Base-by-base conservation (phyloP, 2,797 vertebrate genomes). In the Synanceia verrucosa region DNA sequence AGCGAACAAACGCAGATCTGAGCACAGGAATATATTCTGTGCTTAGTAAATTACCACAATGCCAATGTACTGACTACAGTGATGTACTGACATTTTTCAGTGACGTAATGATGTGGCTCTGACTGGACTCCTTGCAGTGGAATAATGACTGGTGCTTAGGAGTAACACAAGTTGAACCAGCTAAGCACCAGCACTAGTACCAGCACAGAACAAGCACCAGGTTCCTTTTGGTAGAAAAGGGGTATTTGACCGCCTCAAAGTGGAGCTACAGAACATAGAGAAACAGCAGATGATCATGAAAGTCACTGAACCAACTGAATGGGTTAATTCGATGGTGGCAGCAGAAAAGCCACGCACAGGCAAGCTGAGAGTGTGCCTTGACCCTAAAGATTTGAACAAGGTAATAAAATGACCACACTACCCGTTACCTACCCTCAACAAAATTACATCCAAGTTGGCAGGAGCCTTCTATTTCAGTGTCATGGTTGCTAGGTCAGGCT, bases 341-440 rank as follows among this genome's bases (percentile, higher is more conserved):
- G 57, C 36, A 1, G 67, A 84, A 24, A 87, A 81, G 21, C 34
- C 51, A 16, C 8, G 14, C 34, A 76, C 56, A n/a, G 57, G 68
- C 2, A 65, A 72, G 9, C 16, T 81, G 2, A 46, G 69, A 23
- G 10, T 80, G 0, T 78, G 61, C 18, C 34, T 79, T 0, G 65
- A 77, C 13, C 58, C 65, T 0, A 56, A 14, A 21, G 69, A 87
- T 3, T 9, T 78, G 1, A 80, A 85, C n/a, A 87, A 79, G 14
- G 75, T 31, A 0, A 77, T 83, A 1, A 78, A 76, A 10, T 9
- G 16, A 1, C 65, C 65, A 0, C 41, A 76, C 6, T 78, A 79
- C 28, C 81, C 72, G 2, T 12, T 69, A 12, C 73, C 63, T 1
- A 75, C 66, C 0, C 55, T 81, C 0, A 26, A 74, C 0, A 33